Evolutionary conservation across 1,140 invertebrate genomes (phyloP).

Genomic region (Polypedilum pembai): DNA sequence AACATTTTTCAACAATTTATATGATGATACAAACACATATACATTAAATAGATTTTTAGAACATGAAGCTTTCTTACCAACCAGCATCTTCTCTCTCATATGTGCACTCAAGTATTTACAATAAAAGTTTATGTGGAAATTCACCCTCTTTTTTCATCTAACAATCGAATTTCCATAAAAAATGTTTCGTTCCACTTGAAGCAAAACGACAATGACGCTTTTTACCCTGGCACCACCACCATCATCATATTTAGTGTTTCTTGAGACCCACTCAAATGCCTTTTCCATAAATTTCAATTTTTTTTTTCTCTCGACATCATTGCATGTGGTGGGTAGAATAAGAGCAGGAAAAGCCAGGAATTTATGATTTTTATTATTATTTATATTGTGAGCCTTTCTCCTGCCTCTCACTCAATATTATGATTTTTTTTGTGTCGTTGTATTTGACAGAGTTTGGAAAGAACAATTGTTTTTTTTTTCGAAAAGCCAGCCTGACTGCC

Average conservation of each 20-base stretch:
- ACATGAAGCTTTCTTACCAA: background rate
- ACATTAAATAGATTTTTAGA: slow-evolving; percentile 5
- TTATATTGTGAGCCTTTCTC: slow-evolving; percentile 9
- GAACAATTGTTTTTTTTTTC: no score
- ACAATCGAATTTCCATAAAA: slow-evolving; percentile 28
- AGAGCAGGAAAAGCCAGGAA: background rate
- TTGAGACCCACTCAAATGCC: background rate
- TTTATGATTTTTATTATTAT: slow-evolving; percentile 26
- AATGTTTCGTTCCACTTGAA: background rate
- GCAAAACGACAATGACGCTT: background rate
- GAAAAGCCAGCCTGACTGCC: no score
- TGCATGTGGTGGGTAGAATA: background rate
- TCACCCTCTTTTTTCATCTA: background rate
- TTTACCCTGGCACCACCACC: background rate
- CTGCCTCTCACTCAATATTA: background rate
- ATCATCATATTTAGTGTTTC: background rate
- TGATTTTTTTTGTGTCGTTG: no score
- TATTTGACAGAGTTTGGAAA: no score
- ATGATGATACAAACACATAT: background rate
- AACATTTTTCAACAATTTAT: background rate
- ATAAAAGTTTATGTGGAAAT: slow-evolving; percentile 25
- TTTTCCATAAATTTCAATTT: background rate
- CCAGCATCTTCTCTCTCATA: background rate
- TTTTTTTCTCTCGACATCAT: background rate
- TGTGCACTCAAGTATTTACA: slow-evolving; percentile 16